These are phyloP conservation scores for Drosophila arizonae DNA, from an alignment of 1,140 invertebrate species.

Conservation along the genomic window DNA sequence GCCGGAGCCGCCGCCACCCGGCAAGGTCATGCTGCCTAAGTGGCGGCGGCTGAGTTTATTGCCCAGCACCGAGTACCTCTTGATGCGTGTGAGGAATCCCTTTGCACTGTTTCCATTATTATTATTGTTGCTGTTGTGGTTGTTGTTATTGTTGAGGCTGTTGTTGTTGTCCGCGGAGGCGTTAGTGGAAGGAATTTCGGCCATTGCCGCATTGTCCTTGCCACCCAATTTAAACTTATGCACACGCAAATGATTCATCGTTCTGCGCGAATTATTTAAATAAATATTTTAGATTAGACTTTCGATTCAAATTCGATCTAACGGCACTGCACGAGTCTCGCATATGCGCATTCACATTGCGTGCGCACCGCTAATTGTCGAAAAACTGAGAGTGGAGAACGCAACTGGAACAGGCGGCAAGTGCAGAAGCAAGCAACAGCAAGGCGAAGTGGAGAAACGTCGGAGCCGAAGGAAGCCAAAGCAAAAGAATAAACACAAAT, in stretches of 20 bases:
- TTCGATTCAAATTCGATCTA: neutral
- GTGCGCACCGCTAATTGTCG: conserved; percentile 42
- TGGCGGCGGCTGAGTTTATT: conserved; percentile 68
- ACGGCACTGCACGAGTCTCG: conserved; percentile 2
- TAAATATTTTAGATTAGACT: conserved; percentile 3
- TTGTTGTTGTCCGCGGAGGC: conserved; percentile 35
- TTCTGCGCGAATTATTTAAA: conserved; percentile 14
- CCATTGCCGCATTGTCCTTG: conserved; percentile 57
- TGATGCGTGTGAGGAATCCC: conserved; percentile 73
- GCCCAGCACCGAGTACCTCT: conserved; percentile 77
- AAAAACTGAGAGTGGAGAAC: conserved; percentile 24
- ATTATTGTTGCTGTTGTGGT: conserved; percentile 38
- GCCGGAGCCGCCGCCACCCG: neutral
- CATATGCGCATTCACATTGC: conserved; percentile 23
- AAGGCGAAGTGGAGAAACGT: conserved; percentile 15
- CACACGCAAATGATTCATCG: conserved; percentile 79
- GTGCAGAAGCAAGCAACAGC: conserved; percentile 19
- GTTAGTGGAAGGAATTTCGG: conserved; percentile 41
- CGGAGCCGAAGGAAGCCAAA: conserved; percentile 41
- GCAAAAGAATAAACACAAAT: conserved; percentile 38
- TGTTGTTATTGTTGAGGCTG: conserved; percentile 33
- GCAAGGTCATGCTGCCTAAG: conserved; percentile 56
- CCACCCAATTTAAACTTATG: conserved; percentile 74
- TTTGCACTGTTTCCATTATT: conserved; percentile 41
- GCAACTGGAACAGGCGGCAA: conserved; percentile 33